These are phyloP conservation scores for Crotalus tigris DNA, from an alignment of 2,113 vertebrate genomes.

Conservation along the genomic window DNA sequence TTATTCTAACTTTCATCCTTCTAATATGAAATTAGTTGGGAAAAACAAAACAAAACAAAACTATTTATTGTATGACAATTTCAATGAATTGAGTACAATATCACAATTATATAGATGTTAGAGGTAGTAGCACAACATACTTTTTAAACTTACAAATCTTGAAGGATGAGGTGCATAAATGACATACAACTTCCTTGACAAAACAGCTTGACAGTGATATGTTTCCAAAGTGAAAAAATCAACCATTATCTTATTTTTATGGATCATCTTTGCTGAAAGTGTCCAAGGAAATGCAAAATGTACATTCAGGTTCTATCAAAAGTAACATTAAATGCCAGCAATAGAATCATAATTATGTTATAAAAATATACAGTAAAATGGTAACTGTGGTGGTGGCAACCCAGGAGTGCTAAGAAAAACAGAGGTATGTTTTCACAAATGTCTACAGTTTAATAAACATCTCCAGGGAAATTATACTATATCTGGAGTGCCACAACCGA, in stretches of 20 bases:
- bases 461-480: not conserved
- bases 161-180: not conserved
- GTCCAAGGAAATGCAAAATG: not conserved
- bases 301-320: not conserved
- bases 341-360: not conserved
- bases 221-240: not conserved
- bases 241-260: not conserved
- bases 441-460: not conserved
- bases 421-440: not conserved
- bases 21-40: not conserved
- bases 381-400: not conserved
- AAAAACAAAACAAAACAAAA: not conserved
- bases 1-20: not conserved
- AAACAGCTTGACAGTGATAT: not conserved
- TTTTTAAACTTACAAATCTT: not conserved
- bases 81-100: not conserved
- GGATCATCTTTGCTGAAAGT: not conserved
- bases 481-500: not conserved
- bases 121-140: not conserved
- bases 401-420: not conserved
- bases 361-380: not conserved
- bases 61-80: not conserved
- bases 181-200: not conserved
- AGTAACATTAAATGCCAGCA: not conserved
- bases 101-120: not conserved